Percentiles rank a stretch among this genome's conserved stretches.
phyloP scores from a whole-genome alignment of 2,113 vertebrate species.

The Elanoides forficatus region DNA sequence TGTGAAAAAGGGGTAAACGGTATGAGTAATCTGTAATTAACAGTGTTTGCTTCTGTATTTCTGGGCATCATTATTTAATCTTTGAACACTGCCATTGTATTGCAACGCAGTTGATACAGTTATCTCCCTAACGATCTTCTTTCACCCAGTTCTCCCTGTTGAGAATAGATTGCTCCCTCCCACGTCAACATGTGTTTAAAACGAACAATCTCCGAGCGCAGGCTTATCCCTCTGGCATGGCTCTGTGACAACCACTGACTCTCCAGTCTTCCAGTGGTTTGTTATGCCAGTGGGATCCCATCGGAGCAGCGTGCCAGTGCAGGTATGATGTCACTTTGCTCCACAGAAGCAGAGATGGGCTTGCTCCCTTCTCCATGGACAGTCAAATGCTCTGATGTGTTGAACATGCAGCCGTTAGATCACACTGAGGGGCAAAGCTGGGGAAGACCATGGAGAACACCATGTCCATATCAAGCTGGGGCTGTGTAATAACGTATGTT shows the following conservation, averaged over 20 bases:
- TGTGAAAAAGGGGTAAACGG: background rate
- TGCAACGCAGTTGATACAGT: background rate
- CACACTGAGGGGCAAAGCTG: background rate
- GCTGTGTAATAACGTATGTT: background rate
- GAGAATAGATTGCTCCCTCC: background rate
- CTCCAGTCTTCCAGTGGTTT: background rate
- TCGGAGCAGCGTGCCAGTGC: fast-evolving
- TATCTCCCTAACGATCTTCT: background rate
- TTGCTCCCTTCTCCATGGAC: background rate
- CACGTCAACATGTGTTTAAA: fast-evolving
- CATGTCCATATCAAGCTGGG: background rate
- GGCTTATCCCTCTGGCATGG: background rate
- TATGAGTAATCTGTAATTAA: background rate
- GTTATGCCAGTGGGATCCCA: background rate
- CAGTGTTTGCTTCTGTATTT: background rate
- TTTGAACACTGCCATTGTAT: background rate
- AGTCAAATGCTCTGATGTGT: background rate
- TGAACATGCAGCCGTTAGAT: background rate
- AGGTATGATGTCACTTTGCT: background rate
- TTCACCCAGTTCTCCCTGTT: background rate
- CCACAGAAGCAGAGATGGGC: background rate
- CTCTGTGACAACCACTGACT: fast-evolving
- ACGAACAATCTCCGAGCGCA: background rate
- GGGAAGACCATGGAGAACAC: background rate
- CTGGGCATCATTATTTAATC: background rate